Conservation (phyloP, 2,888 invertebrate species). For the Drosophila longiperda region DNA sequence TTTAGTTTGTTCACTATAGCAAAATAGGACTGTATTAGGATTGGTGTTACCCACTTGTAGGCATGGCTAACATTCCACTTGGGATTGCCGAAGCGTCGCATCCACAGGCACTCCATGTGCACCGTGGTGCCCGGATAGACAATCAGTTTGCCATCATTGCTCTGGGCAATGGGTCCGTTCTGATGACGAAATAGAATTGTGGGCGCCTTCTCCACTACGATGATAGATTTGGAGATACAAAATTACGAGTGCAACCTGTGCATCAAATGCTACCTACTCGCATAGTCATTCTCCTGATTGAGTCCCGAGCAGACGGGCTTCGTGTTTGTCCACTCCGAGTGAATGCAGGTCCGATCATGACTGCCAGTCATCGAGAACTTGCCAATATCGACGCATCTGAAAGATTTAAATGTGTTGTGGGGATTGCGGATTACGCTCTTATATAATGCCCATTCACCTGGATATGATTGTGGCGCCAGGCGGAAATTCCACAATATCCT, state of each 20-base stretch:
- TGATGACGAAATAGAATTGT: slow-evolving; percentile 93
- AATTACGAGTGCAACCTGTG: neutral
- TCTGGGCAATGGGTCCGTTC: slow-evolving; percentile 93
- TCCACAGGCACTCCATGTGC: slow-evolving; percentile 96
- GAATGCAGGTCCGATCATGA: slow-evolving; percentile 89
- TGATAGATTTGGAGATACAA: neutral
- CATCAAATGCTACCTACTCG: slow-evolving; percentile 87
- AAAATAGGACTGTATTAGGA: neutral
- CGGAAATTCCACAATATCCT: slow-evolving; percentile 91
- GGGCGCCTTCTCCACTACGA: slow-evolving; percentile 92
- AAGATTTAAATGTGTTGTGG: neutral
- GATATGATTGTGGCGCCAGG: slow-evolving; percentile 89
- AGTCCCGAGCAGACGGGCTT: slow-evolving; percentile 92
- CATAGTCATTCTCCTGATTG: slow-evolving; percentile 94
- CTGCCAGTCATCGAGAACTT: slow-evolving; percentile 93
- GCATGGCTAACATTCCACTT: slow-evolving; percentile 92
- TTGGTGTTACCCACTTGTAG: slow-evolving; percentile 84
- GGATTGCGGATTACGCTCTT: neutral
- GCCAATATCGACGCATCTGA: slow-evolving; percentile 93
- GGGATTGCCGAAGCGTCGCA: slow-evolving; percentile 93
- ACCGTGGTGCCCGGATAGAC: slow-evolving; percentile 94
- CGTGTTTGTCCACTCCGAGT: slow-evolving; percentile 92
- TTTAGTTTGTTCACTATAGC: too few relatives aligned
- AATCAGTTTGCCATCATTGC: slow-evolving; percentile 93
- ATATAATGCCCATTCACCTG: slow-evolving; percentile 84